Evolutionary conservation across 2,888 invertebrate species (phyloP).

Genomic region (Drosophila demipolita): DNA sequence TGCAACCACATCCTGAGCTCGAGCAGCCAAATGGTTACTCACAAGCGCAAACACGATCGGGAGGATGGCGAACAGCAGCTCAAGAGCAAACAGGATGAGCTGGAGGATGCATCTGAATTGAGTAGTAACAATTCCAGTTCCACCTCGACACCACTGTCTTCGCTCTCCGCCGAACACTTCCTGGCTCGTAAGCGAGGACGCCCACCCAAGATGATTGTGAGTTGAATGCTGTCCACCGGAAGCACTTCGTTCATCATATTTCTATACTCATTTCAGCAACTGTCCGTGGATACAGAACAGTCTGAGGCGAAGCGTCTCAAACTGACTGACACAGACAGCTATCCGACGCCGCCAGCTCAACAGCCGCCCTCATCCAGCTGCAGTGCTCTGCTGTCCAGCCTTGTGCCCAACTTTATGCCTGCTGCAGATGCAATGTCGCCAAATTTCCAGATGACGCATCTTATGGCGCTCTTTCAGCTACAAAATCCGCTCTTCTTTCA

Average conservation of each 20-base stretch:
- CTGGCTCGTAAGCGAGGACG: constrained; percentile 83
- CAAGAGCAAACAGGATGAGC: constrained; percentile 79
- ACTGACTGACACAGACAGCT: constrained; percentile 58
- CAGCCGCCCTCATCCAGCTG: constrained; percentile 5
- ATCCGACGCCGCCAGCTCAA: constrained; percentile 14
- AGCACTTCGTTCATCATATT: neutral
- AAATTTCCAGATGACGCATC: constrained; percentile 83
- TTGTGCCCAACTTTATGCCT: constrained; percentile 60
- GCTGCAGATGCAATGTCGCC: constrained; percentile 50
- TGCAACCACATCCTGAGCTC: constrained; percentile 98
- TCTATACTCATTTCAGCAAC: constrained; percentile 55
- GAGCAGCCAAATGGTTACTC: constrained; percentile 97
- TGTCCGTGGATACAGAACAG: constrained; percentile 69
- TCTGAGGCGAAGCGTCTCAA: constrained; percentile 77
- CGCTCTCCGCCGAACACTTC: constrained; percentile 82
- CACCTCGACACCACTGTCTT: constrained; percentile 81
- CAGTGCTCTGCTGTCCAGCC: constrained; percentile 58
- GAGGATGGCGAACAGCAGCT: constrained; percentile 91
- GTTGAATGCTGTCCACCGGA: constrained; percentile 27
- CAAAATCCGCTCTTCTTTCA: constrained; percentile 84
- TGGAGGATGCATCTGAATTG: constrained; percentile 31
- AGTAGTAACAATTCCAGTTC: constrained; percentile 62
- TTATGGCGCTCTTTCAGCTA: constrained; percentile 83
- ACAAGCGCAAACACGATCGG: constrained; percentile 98
- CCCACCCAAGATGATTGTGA: constrained; percentile 84